These are phyloP conservation scores for Coenonympha arcania DNA, from an alignment of 2,888 invertebrate genomes.

Conservation along the genomic window DNA sequence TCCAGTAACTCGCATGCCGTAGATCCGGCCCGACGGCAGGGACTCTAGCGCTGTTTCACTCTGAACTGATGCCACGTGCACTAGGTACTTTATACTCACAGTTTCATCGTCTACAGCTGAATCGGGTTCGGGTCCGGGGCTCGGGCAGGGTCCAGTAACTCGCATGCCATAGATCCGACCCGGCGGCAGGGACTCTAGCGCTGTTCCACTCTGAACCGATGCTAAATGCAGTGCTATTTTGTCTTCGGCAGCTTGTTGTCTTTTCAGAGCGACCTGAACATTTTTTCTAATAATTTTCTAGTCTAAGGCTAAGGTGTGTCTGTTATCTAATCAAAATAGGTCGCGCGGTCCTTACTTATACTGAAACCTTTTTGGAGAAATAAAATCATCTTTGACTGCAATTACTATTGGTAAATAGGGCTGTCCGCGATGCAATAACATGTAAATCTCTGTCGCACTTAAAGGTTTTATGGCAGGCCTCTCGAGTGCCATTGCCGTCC, in stretches of 20 bases:
- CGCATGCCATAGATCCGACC: conserved; percentile 93
- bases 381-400: too few relatives aligned
- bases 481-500: too few relatives aligned
- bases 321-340: too few relatives aligned
- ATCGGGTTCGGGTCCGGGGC: conserved; percentile 63
- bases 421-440: too few relatives aligned
- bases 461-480: too few relatives aligned
- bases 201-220: conserved; percentile 74
- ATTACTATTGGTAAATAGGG: too few relatives aligned
- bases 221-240: conserved; percentile 94
- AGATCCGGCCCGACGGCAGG: conserved; percentile 92
- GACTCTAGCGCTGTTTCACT: conserved; percentile 75
- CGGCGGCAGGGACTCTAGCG: conserved; percentile 83
- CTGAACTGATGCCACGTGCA: conserved; percentile 86
- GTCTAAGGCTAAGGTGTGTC: background rate
- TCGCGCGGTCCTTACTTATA: too few relatives aligned
- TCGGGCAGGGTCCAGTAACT: conserved; percentile 82
- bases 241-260: conserved; percentile 98
- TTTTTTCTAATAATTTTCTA: background rate
- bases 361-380: too few relatives aligned
- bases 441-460: too few relatives aligned
- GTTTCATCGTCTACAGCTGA: conserved; percentile 60
- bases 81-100: conserved; percentile 74
- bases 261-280: conserved; percentile 89
- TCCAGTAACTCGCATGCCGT: conserved; percentile 88